These are phyloP conservation scores for Triplophysa rosa DNA, from an alignment of 2,113 vertebrate genomes.

Conservation along the genomic window DNA sequence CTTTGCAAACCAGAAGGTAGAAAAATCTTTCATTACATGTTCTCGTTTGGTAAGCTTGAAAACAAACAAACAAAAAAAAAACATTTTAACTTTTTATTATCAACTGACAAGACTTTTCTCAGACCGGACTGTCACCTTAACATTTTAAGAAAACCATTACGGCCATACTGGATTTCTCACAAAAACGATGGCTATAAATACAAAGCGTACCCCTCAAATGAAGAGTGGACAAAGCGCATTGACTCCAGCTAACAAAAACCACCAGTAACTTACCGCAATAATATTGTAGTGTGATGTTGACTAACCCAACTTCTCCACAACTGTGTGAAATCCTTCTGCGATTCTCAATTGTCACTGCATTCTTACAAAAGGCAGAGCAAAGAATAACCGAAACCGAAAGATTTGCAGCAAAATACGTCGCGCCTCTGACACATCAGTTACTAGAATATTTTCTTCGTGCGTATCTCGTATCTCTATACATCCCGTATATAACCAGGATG, in stretches of 20 bases:
- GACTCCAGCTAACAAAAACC: not conserved
- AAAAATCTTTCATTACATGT: too few species aligned
- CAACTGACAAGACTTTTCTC: too few species aligned
- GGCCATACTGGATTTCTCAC: not conserved
- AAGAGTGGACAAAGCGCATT: not conserved
- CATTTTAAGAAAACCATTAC: not conserved
- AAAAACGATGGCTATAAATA: not conserved
- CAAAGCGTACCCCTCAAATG: not conserved
- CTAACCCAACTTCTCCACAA: not conserved
- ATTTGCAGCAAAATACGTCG: not conserved
- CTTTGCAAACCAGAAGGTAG: too few species aligned
- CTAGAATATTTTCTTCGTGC: not conserved
- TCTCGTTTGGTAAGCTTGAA: too few species aligned
- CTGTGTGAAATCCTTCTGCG: not conserved
- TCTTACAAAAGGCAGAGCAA: not conserved
- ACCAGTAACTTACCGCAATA: not conserved
- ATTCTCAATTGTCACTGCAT: slow-evolving; percentile 1
- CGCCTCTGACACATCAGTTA: not conserved
- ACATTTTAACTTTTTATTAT: too few species aligned
- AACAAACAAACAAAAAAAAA: too few species aligned
- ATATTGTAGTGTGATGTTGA: not conserved
- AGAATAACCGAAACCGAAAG: slow-evolving; percentile 29
- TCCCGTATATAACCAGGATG: too few species aligned
- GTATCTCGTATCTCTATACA: too few species aligned
- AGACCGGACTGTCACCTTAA: not conserved